These are phyloP conservation scores for Nowickia ferox DNA, from an alignment of 2,888 invertebrate genomes.

Conservation along the genomic window DNA sequence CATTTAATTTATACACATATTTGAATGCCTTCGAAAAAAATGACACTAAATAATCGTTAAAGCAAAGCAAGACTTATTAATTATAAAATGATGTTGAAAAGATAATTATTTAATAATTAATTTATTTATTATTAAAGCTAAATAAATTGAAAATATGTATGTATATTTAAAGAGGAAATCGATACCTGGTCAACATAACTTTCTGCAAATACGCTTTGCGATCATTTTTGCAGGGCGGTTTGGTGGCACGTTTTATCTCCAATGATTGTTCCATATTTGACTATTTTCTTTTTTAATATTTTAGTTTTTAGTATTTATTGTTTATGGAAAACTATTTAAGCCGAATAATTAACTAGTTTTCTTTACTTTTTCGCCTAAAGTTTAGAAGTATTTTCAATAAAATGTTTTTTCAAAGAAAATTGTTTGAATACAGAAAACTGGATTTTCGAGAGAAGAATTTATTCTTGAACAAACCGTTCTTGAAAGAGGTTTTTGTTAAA, in stretches of 20 bases:
- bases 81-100: background rate
- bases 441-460: slow-evolving; percentile 61
- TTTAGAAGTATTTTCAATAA: background rate
- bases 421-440: slow-evolving; percentile 36
- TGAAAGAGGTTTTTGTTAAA: slow-evolving; percentile 80
- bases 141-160: background rate
- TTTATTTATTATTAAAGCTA: slow-evolving; percentile 7
- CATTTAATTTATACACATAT: slow-evolving; percentile 29
- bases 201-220: slow-evolving; percentile 82
- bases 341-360: background rate
- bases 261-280: slow-evolving; percentile 79
- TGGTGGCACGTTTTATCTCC: slow-evolving; percentile 78
- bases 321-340: background rate
- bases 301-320: background rate
- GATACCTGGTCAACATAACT: slow-evolving; percentile 82
- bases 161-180: background rate
- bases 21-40: slow-evolving; percentile 10
- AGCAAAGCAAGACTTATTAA: slow-evolving; percentile 2
- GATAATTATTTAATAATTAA: background rate
- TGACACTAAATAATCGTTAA: slow-evolving; percentile 28
- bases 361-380: slow-evolving; percentile 23
- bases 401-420: background rate
- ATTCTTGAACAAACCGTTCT: slow-evolving; percentile 79
- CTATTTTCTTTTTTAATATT: slow-evolving; percentile 15
- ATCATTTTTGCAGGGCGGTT: slow-evolving; percentile 82